phyloP scores from a whole-genome alignment of 2,888 invertebrate species.

The Ichneumoninae sp. region DNA sequence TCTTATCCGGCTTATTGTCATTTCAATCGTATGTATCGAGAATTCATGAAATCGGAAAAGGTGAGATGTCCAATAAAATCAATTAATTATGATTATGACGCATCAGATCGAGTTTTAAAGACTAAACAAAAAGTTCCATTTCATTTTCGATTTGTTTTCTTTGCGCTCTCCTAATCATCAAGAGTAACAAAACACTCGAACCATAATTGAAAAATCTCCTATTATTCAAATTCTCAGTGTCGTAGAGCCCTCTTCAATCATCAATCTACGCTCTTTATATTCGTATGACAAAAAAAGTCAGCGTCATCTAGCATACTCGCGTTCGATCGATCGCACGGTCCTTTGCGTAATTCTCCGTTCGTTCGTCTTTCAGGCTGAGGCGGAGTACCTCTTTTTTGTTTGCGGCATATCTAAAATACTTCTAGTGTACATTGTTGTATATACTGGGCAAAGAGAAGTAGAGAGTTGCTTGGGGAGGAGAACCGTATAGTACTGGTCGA shows the following conservation, averaged over 20 bases:
- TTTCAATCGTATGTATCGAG: no score
- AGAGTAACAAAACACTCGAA: not conserved
- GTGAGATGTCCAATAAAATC: not conserved
- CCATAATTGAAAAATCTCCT: conserved; percentile 11
- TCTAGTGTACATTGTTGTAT: conserved; percentile 40
- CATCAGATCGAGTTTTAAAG: no score
- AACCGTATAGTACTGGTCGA: conserved; percentile 46
- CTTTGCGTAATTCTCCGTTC: conserved; percentile 26
- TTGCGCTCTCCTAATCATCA: not conserved
- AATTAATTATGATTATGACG: not conserved
- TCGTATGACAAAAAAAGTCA: not conserved
- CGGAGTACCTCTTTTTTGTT: conserved; percentile 20
- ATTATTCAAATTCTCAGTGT: not conserved
- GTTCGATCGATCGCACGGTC: conserved; percentile 38
- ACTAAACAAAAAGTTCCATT: not conserved
- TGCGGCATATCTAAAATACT: conserved; percentile 51
- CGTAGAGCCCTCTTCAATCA: not conserved
- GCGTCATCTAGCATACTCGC: conserved; percentile 6
- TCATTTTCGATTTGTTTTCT: not conserved
- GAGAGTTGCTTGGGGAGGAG: conserved; percentile 31
- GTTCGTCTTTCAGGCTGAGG: conserved; percentile 20
- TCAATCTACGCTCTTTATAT: conserved; percentile 2
- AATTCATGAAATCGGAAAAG: not conserved
- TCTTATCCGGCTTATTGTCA: no score
- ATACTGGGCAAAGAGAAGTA: not conserved